phyloP scores from a whole-genome alignment of 23 tunicate species.

The Trididemnum clinides region DNA sequence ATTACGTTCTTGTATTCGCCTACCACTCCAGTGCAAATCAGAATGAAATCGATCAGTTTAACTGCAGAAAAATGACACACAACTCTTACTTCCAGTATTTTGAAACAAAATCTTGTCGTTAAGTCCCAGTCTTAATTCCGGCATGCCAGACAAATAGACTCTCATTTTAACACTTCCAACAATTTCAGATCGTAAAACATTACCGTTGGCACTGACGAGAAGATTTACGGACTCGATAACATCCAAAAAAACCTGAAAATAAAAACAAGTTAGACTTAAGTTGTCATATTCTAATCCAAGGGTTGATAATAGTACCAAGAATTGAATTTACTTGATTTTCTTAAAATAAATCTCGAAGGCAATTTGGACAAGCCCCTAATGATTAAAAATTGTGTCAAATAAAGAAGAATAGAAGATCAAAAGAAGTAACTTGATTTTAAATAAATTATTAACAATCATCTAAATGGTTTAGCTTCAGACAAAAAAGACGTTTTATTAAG shows the following conservation, averaged over 20 bases:
- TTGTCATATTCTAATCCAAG: no score
- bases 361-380: no score
- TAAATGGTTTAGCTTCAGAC: conserved; percentile 69
- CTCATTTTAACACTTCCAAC: conserved; percentile 98
- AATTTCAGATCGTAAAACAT: conserved; percentile 95
- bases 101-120: conserved; percentile 94
- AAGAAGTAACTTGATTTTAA: no score
- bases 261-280: not conserved
- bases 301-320: no score
- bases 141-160: conserved; percentile 98
- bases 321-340: no score
- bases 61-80: no score
- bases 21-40: not conserved
- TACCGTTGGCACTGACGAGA: conserved; percentile 91
- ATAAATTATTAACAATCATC: no score
- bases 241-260: conserved; percentile 86
- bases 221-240: conserved; percentile 96
- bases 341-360: no score
- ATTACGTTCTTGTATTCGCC: not conserved
- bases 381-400: no score
- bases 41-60: not conserved
- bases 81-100: conserved; percentile 93
- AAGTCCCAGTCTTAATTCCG: conserved; percentile 90
- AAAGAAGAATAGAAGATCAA: no score
- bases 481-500: not conserved